Evolutionary conservation across 1,140 invertebrate species (phyloP).

Genomic region (Geopemphigus sp.): DNA sequence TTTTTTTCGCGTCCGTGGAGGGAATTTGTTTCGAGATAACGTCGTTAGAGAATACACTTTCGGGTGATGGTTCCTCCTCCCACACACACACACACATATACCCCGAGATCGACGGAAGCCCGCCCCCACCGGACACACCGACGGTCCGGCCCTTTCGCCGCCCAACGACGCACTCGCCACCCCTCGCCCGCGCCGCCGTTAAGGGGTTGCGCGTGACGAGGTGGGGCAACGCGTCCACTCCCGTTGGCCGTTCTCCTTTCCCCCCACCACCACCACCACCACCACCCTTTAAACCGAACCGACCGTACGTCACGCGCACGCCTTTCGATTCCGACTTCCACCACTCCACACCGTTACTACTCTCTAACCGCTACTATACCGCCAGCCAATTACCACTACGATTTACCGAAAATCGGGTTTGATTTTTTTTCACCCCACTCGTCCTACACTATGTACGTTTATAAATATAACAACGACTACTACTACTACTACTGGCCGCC

Average conservation of each 20-base stretch:
- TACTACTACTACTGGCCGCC: neutral
- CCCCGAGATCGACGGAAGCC: no score
- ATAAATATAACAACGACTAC: neutral
- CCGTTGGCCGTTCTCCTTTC: constrained; percentile 25
- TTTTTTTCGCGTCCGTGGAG: no score
- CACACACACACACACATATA: neutral
- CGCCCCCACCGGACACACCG: neutral
- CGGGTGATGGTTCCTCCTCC: no score
- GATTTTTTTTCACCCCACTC: neutral
- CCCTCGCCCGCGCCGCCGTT: neutral
- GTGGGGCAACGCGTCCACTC: neutral
- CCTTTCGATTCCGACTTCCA: neutral
- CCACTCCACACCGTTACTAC: neutral
- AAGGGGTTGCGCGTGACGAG: constrained; percentile 23
- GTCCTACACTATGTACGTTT: neutral
- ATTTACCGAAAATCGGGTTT: constrained; percentile 9
- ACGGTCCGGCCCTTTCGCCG: constrained; percentile 21
- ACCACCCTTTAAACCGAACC: neutral
- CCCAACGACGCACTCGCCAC: neutral
- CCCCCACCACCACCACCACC: neutral
- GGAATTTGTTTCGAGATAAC: no score
- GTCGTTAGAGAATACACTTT: no score
- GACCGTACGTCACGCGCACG: no score
- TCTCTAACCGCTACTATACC: no score
- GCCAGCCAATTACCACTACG: neutral